These are phyloP conservation scores for Pyrrhura leucotis DNA, from an alignment of 2,797 vertebrate genomes.

Conservation along the genomic window DNA sequence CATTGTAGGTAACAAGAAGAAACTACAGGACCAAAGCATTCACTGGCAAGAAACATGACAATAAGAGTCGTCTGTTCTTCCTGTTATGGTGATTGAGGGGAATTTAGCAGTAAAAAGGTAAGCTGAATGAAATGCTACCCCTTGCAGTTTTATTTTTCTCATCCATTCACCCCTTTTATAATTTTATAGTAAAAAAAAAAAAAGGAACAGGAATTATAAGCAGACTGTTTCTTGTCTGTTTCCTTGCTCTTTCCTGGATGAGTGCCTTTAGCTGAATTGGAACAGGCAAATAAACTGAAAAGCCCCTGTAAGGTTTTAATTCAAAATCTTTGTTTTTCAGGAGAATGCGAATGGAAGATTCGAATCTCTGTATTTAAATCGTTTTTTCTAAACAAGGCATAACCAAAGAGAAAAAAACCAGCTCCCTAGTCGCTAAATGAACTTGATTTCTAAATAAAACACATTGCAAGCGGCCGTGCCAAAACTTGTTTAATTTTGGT, in stretches of 20 bases:
- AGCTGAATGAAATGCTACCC: background rate
- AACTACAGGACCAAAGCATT: background rate
- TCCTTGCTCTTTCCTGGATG: background rate
- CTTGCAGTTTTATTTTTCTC: background rate
- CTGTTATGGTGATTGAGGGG: background rate
- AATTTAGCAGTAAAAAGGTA: background rate
- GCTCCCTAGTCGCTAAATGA: background rate
- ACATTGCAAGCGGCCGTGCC: background rate
- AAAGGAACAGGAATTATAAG: background rate
- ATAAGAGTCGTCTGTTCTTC: background rate
- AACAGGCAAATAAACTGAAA: background rate
- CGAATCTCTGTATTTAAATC: background rate
- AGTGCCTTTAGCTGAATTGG: background rate
- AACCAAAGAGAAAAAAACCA: background rate
- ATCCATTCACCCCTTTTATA: fast-evolving
- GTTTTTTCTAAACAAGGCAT: background rate
- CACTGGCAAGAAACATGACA: background rate
- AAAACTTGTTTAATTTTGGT: constrained; percentile 28
- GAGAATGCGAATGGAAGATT: background rate
- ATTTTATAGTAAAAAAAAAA: background rate
- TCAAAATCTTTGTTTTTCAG: background rate
- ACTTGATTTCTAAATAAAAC: constrained; percentile 5
- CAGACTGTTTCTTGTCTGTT: background rate
- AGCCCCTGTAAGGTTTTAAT: background rate
- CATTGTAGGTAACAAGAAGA: background rate